Evolutionary conservation across 2,113 vertebrate genomes (phyloP), one percentile per base, ranked within the genome.

Genomic region (Malurus melanocephalus): DNA sequence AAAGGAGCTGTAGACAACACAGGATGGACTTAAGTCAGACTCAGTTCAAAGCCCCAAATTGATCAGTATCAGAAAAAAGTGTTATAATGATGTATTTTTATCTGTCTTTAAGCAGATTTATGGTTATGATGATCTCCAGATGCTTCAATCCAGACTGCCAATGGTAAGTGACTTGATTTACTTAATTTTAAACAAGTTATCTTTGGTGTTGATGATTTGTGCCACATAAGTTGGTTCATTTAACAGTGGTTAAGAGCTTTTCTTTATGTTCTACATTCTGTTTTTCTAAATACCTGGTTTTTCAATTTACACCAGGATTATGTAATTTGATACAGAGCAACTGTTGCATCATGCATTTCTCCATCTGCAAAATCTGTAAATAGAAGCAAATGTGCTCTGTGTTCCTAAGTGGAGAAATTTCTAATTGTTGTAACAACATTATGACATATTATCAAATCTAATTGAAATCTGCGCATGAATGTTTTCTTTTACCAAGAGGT

Each of bases 41-140:
- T 78, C 56, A 92, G n/a, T 94, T 55, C 88, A 89, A 52, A 86
- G 13, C 16, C 30, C 10, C 26, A 40, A 2, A 74, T 0, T n/a
- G 42, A n/a, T 72, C 38, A 59, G 7, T 1, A 3, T 69, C 30
- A 42, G 52, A 62, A 57, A 55, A 75, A 60, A 73, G 48, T 87
- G 27, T 92, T 95, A 88, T 8, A 90, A 92, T 55, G 24, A 33
- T 88, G 5, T 80, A 10, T 30, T 82, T 68, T 61, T 93, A 87
- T 92, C 94, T 94, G 80, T 91, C 89, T 94, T 94, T 69, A 96
- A 97, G 95, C 98, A 99, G 98, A 99, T 99, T 88, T 99, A 99
- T 56, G 98, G 99, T 92, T 99, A 99, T 62, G 99, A 99, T 40
- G 99, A 99, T 96, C 98, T 99, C 65, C 99, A 99, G 93, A 98